phyloP scores from a whole-genome alignment of 53 echinoderm and acorn worm species.

The Holothuria scabra region DNA sequence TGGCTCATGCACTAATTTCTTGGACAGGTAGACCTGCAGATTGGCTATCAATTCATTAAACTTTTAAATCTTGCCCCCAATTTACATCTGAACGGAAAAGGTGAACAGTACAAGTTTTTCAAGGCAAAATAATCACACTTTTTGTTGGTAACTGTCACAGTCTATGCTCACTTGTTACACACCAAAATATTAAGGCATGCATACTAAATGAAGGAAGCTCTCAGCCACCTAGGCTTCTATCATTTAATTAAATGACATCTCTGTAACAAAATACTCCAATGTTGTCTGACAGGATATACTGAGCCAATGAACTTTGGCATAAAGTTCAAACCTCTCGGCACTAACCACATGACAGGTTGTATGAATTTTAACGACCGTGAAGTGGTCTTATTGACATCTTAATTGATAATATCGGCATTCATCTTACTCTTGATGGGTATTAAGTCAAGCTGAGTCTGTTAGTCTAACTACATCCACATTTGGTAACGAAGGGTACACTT shows the following conservation, averaged over 20 bases:
- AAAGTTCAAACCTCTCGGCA: conserved; percentile 35
- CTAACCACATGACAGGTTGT: conserved; percentile 31
- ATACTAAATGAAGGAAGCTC: conserved; percentile 22
- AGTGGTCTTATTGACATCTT: conserved; percentile 29
- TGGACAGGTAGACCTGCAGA: conserved; percentile 6
- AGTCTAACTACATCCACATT: conserved; percentile 38
- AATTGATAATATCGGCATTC: conserved; percentile 46
- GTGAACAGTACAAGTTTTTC: background rate
- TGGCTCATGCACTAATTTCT: background rate
- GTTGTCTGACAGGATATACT: background rate
- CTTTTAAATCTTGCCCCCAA: conserved; percentile 48
- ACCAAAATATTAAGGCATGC: conserved; percentile 44
- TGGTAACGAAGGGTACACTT: conserved; percentile 36
- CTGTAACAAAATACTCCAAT: conserved; percentile 20
- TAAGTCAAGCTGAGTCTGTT: conserved; percentile 38
- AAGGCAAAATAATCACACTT: conserved; percentile 55
- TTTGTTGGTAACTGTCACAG: conserved; percentile 13
- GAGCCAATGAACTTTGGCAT: conserved; percentile 18
- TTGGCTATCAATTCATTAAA: conserved; percentile 35
- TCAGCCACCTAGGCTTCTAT: background rate
- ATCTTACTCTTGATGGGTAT: conserved; percentile 36
- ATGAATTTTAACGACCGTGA: conserved; percentile 38
- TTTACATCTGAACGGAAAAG: conserved; percentile 58
- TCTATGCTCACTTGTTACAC: conserved; percentile 9
- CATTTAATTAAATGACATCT: conserved; percentile 36